Evolutionary conservation across 2,113 vertebrate species (phyloP).

Genomic region (Mobula hypostoma): DNA sequence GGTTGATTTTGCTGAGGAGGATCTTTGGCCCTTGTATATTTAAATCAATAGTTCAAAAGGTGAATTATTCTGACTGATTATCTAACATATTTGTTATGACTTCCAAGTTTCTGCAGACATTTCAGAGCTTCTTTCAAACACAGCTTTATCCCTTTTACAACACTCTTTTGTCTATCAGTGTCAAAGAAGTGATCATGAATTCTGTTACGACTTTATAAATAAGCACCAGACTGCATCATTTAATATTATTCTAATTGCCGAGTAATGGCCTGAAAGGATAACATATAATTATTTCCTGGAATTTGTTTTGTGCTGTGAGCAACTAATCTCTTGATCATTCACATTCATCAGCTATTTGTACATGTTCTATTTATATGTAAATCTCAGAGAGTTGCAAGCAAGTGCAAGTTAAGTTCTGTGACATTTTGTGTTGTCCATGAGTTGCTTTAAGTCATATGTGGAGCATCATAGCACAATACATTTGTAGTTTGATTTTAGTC

Average conservation of each 20-base stretch:
- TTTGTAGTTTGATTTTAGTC: not conserved
- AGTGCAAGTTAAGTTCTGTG: not conserved
- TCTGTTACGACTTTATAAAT: not conserved
- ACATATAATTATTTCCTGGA: not conserved
- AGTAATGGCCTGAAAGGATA: not conserved
- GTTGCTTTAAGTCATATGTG: not conserved
- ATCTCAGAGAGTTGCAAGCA: not conserved
- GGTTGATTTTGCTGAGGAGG: not conserved
- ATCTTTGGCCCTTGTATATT: not conserved
- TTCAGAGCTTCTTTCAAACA: not conserved
- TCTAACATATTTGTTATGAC: not conserved
- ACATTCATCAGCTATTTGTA: not conserved
- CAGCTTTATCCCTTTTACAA: not conserved
- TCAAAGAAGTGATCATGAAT: constrained; percentile 1
- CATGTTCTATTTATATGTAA: constrained; percentile 5
- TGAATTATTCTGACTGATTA: not conserved
- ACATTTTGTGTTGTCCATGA: not conserved
- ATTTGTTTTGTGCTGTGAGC: not conserved
- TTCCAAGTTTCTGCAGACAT: not conserved
- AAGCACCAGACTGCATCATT: not conserved
- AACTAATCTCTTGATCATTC: not conserved
- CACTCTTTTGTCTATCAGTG: not conserved
- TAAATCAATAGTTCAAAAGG: not conserved
- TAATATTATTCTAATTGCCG: not conserved
- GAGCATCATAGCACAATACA: not conserved